Base-by-base conservation (phyloP, 2,888 invertebrate species). In the Eremobia ochroleuca region DNA sequence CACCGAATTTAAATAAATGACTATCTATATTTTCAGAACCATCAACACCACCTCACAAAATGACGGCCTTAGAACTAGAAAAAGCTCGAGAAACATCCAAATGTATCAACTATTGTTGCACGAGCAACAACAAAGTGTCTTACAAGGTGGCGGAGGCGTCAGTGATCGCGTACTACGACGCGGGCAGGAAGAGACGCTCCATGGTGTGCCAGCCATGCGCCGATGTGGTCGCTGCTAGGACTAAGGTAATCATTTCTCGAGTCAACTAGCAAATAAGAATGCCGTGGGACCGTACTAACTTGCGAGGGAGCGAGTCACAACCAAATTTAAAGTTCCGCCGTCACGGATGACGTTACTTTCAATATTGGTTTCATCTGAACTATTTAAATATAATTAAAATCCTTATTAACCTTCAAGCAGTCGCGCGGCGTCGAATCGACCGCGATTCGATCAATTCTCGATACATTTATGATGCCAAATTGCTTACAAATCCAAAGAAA, bases 91-190 rank as follows among this genome's bases (percentile, higher is more conserved):
- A 79, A 21, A 78, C 18, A 13, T 87, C 83, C 49, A 92, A 87
- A 40, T 98, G 98, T 85, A 95, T 98, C 13, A 98, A 98, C 92
- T 96, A 96, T 58, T 90, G 92, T 18, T 98, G 98, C 87, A 85
- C 87, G 0, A 97, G 97, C 46, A 96, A 77, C 4, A 62, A 59
- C 0, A 67, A 64, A 0, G 86, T 72, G 1, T 5, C 62, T 95
- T 79, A 80, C 96, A 31, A 91, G 85, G 0, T 93, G 4, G 93
- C 94, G 0, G 97, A 97, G 31, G 66, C 96, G 93, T 25, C 92
- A 64, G 93, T 95, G 0, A 90, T 96, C 1, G 90, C 94, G 0
- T 97, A 94, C 87, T 97, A 95, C 82, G 96, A 97, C 9, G 93
- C 94, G 0, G 92, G 85, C 21, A 83, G 84, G 34, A 91, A 89